phyloP scores from a whole-genome alignment of 2,888 invertebrate species.

The Stenotaenia linearis region DNA sequence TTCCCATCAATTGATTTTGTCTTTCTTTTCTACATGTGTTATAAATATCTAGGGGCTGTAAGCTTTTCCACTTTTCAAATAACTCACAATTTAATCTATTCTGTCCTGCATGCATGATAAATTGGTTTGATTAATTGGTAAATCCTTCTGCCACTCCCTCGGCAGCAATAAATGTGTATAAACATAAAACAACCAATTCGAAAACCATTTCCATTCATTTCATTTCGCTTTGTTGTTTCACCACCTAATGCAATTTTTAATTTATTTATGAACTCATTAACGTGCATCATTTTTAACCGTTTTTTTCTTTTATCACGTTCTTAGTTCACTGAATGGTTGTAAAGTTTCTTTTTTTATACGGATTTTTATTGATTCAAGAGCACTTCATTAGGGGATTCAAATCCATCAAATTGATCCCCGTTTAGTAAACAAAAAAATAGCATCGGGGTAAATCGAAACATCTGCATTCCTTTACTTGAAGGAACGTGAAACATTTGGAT shows the following conservation, averaged over 20 bases:
- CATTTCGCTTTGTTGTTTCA: background rate
- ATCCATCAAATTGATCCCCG: background rate
- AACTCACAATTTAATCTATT: background rate
- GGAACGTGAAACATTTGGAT: too few species aligned
- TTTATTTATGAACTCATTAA: background rate
- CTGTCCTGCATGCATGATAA: conserved; percentile 11
- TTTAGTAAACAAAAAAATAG: background rate
- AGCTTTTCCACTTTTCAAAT: background rate
- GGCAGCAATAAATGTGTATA: background rate
- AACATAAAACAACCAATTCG: background rate
- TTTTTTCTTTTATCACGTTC: background rate
- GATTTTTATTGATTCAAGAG: background rate
- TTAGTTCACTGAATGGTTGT: background rate
- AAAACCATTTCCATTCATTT: background rate
- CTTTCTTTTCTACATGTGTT: background rate
- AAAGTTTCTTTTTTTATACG: background rate
- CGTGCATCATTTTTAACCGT: background rate
- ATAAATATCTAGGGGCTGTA: background rate
- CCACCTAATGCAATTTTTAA: background rate
- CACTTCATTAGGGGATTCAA: background rate
- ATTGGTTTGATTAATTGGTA: conserved; percentile 3
- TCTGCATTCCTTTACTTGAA: too few species aligned
- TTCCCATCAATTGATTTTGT: conserved; percentile 7
- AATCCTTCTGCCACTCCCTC: background rate
- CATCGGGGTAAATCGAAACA: too few species aligned